Conservation (phyloP, 2,797 vertebrate species). For the Clarias pachynema region DNA sequence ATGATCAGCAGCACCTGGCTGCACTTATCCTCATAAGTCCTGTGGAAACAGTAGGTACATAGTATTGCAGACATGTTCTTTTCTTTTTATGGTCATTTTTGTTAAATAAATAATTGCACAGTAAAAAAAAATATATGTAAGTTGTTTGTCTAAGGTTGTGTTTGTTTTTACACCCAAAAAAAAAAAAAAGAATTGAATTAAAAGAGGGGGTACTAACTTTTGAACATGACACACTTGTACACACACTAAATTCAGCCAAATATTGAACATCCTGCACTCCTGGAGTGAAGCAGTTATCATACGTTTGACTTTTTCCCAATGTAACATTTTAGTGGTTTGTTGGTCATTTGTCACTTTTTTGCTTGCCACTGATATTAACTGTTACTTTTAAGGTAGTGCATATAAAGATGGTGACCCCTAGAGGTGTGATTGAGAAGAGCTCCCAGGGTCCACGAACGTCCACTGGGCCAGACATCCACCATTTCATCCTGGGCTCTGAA, state of each 20-base stretch:
- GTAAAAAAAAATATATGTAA: too few relatives aligned
- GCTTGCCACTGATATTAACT: background rate
- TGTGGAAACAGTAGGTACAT: too few relatives aligned
- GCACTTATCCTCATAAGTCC: too few relatives aligned
- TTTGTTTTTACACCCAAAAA: too few relatives aligned
- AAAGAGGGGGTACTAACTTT: too few relatives aligned
- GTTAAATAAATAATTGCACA: too few relatives aligned
- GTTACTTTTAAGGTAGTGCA: slow-evolving; percentile 84
- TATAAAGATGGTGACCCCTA: slow-evolving; percentile 96
- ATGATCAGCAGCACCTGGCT: too few relatives aligned
- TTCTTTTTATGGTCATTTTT: too few relatives aligned
- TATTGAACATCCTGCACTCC: background rate
- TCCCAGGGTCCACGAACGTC: slow-evolving; percentile 97
- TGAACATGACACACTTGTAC: too few relatives aligned
- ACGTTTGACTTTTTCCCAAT: background rate
- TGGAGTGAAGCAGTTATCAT: background rate
- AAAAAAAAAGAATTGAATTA: too few relatives aligned
- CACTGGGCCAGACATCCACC: slow-evolving; percentile 94
- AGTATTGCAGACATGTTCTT: too few relatives aligned
- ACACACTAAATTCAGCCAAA: background rate
- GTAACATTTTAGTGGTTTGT: background rate
- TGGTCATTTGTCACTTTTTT: background rate
- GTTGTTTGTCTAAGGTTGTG: too few relatives aligned
- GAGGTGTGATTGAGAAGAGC: slow-evolving; percentile 94
- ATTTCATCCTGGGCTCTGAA: slow-evolving; percentile 99